These are phyloP conservation scores for Turnix velox DNA, from an alignment of 2,113 vertebrate species.

Conservation along the genomic window DNA sequence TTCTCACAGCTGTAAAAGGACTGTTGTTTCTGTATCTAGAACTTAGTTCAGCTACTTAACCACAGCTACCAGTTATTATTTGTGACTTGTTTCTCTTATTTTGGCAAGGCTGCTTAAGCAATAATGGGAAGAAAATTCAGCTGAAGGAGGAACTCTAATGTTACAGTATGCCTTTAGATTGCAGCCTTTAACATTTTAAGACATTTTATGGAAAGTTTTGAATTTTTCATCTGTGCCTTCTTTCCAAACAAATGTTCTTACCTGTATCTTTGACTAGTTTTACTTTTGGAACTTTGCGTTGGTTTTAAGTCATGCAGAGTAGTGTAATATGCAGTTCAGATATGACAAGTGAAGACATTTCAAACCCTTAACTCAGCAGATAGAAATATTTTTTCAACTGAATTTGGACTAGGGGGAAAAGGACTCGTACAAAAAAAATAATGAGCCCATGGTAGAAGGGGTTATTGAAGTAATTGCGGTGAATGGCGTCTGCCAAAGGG, in stretches of 20 bases:
- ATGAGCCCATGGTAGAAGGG: background rate
- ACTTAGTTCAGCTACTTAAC: background rate
- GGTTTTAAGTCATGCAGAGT: background rate
- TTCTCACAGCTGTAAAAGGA: background rate
- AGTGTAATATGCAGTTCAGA: background rate
- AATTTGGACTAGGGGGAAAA: background rate
- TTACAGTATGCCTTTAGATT: background rate
- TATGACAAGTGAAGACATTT: background rate
- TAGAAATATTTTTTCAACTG: background rate
- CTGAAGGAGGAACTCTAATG: background rate
- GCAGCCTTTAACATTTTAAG: background rate
- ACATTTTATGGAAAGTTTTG: background rate
- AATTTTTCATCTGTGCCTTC: background rate
- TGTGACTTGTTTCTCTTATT: background rate
- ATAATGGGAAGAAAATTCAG: background rate
- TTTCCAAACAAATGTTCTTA: background rate
- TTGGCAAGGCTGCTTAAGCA: fast-evolving
- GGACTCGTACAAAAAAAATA: background rate
- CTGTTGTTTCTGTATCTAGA: background rate
- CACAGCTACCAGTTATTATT: background rate
- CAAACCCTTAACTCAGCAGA: background rate
- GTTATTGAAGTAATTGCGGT: background rate
- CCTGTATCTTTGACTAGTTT: background rate
- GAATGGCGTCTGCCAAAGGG: background rate
- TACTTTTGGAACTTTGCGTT: background rate